Percentiles rank a stretch among this genome's conserved stretches.
Evolutionary conservation across 2,888 invertebrate genomes (phyloP).

Genomic region (Neoaliturus tenellus): DNA sequence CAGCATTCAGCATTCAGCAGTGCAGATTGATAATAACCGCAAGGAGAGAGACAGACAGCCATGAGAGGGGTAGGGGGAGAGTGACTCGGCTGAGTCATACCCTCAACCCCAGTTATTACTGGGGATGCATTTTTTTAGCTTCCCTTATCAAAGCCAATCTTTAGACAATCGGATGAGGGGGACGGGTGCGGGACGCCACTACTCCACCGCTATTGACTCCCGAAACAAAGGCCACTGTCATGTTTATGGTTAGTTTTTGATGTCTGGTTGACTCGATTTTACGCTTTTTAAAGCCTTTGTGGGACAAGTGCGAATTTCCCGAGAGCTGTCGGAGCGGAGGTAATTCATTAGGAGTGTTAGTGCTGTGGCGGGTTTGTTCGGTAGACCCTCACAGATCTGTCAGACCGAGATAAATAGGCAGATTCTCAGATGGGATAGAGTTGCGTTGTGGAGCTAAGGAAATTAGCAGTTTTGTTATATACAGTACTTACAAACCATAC

Average conservation of each 20-base stretch:
- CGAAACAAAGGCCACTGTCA: neutral
- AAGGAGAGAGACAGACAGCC: neutral
- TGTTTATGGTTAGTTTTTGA: slow-evolving; percentile 42
- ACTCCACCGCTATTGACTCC: slow-evolving; percentile 47
- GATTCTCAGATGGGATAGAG: too few species aligned
- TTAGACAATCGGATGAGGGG: slow-evolving; percentile 57
- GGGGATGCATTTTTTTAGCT: slow-evolving; percentile 55
- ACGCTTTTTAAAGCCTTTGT: slow-evolving; percentile 40
- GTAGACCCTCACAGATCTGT: too few species aligned
- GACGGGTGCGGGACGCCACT: neutral
- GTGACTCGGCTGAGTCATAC: slow-evolving; percentile 23
- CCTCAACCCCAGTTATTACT: slow-evolving; percentile 51
- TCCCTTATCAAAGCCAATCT: slow-evolving; percentile 58
- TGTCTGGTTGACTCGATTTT: slow-evolving; percentile 26
- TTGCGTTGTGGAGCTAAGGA: too few species aligned
- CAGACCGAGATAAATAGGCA: too few species aligned
- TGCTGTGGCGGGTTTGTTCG: neutral
- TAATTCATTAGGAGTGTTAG: neutral
- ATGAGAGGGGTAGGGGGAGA: slow-evolving; percentile 13
- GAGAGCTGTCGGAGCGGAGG: neutral
- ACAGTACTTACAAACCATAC: too few species aligned
- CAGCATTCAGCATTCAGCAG: neutral
- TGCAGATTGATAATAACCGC: slow-evolving; percentile 54
- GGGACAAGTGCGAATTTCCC: neutral
- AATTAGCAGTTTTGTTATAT: too few species aligned